These are phyloP conservation scores for Buceros bicornis DNA, from an alignment of 2,797 vertebrate genomes.

Conservation along the genomic window DNA sequence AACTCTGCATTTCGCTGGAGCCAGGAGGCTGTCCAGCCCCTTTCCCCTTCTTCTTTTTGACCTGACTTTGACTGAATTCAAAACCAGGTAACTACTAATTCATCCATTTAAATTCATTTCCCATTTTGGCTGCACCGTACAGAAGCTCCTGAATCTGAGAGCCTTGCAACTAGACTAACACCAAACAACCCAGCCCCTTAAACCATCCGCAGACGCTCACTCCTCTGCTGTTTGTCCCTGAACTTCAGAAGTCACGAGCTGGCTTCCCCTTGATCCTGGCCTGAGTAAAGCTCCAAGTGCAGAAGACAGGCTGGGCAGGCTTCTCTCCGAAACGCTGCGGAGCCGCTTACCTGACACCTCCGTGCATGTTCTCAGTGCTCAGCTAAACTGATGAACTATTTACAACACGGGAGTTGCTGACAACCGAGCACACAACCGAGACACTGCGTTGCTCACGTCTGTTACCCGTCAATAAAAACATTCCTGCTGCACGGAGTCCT, in stretches of 20 bases:
- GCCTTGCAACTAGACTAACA: neutral
- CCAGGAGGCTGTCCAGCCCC: neutral
- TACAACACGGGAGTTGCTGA: neutral
- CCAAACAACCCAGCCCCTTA: neutral
- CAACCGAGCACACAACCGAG: neutral
- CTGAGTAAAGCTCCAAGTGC: neutral
- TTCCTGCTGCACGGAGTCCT: neutral
- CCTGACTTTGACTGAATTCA: neutral
- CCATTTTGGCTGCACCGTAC: neutral
- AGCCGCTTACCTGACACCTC: neutral
- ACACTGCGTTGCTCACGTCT: neutral
- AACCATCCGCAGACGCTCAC: neutral
- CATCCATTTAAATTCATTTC: neutral
- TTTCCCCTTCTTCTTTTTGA: neutral
- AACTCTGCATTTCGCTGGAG: neutral
- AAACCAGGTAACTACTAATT: neutral
- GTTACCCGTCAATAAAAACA: neutral
- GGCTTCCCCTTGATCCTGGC: neutral
- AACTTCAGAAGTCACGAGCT: neutral
- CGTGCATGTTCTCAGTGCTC: neutral
- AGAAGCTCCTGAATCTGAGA: neutral
- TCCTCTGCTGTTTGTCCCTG: neutral
- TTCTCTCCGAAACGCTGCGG: neutral
- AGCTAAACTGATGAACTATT: neutral
- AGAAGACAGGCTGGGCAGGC: neutral